These are phyloP conservation scores for Pseudomyrmex flavicornis DNA, from an alignment of 1,140 invertebrate genomes.

Conservation along the genomic window DNA sequence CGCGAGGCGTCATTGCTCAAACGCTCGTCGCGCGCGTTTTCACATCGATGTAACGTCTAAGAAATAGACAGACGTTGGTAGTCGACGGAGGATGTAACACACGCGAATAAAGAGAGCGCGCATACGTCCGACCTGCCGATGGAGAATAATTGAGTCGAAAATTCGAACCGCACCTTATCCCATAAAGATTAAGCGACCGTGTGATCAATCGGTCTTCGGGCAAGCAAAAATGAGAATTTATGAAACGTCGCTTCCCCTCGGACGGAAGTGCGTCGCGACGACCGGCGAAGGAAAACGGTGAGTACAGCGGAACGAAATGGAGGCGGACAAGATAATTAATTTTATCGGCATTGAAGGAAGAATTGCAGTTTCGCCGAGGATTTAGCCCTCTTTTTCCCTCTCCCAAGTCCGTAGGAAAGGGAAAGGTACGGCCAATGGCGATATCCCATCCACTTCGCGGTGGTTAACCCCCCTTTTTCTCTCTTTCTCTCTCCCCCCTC, in stretches of 20 bases:
- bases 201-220: neutral
- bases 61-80: neutral
- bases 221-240: slow-evolving; percentile 60
- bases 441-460: slow-evolving; percentile 46
- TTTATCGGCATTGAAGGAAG: slow-evolving; percentile 67
- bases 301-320: slow-evolving; percentile 22
- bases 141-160: neutral
- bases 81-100: neutral
- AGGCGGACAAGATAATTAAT: slow-evolving; percentile 67
- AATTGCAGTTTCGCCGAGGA: slow-evolving; percentile 64
- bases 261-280: neutral
- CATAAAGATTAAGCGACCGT: neutral
- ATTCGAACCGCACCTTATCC: neutral
- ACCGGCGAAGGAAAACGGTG: slow-evolving; percentile 19
- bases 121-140: neutral
- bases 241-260: slow-evolving; percentile 2
- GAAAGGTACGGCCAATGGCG: slow-evolving; percentile 37
- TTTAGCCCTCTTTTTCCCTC: slow-evolving; percentile 17
- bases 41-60: neutral
- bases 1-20: neutral
- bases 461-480: no score
- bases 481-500: neutral
- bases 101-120: neutral
- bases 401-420: slow-evolving; percentile 18
- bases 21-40: neutral